Percentiles rank a stretch among this genome's conserved stretches.
phyloP scores from a whole-genome alignment of 1,140 invertebrate species.

The Conopomorpha cramerella region DNA sequence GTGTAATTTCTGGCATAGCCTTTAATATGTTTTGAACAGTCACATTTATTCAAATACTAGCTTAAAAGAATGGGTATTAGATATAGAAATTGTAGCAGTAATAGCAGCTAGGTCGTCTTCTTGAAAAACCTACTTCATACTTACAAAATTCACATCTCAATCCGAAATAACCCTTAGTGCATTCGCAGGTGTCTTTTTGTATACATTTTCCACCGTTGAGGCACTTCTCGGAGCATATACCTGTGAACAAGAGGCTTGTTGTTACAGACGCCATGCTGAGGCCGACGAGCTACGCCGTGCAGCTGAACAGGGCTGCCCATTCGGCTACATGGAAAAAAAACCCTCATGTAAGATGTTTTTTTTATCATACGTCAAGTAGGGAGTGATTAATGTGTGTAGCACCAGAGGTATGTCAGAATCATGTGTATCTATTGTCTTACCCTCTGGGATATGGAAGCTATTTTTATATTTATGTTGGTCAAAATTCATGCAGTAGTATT shows the following conservation, averaged over 20 bases:
- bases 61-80: too few relatives aligned
- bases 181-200: constrained; percentile 89
- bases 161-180: constrained; percentile 88
- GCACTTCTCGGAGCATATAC: constrained; percentile 89
- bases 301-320: constrained; percentile 21
- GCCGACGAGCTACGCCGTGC: constrained; percentile 17
- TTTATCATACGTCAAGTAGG: not conserved
- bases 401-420: too few relatives aligned
- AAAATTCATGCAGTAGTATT: too few relatives aligned
- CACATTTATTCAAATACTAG: too few relatives aligned
- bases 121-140: constrained; percentile 30
- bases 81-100: too few relatives aligned
- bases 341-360: constrained; percentile 27
- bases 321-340: constrained; percentile 39
- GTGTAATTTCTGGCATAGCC: too few relatives aligned
- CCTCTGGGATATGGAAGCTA: too few relatives aligned
- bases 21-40: not conserved
- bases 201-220: constrained; percentile 93
- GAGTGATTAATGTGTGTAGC: too few relatives aligned
- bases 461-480: too few relatives aligned
- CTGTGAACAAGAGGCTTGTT: constrained; percentile 57
- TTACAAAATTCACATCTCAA: constrained; percentile 88
- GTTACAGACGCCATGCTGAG: constrained; percentile 19
- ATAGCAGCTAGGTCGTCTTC: too few relatives aligned
- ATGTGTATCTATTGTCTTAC: too few relatives aligned